A percentile compares a stretch with the other conserved stretches of the same genome.
Evolutionary conservation across 2,888 invertebrate species (phyloP).

Genomic region (Nesidiocoris tenuis): DNA sequence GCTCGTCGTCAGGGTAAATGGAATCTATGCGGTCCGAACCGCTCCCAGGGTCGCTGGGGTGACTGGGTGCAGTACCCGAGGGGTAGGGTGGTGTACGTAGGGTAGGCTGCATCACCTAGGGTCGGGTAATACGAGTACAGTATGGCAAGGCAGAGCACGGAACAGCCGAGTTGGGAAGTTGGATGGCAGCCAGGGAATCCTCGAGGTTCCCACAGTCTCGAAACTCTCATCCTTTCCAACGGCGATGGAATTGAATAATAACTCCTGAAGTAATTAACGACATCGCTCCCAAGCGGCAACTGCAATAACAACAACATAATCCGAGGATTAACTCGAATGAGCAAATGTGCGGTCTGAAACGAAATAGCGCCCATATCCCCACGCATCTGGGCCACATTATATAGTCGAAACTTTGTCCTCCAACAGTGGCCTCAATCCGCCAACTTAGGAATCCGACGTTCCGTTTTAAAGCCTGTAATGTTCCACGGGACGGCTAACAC

Average conservation of each 20-base stretch:
- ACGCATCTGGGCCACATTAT: neutral
- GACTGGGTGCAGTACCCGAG: no score
- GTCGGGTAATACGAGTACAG: neutral
- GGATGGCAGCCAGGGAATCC: constrained; percentile 25
- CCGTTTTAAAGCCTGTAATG: no score
- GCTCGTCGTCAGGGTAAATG: constrained; percentile 9
- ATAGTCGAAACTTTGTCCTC: neutral
- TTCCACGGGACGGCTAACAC: no score
- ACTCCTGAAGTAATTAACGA: constrained; percentile 30
- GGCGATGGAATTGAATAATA: constrained; percentile 26
- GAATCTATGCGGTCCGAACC: constrained; percentile 27
- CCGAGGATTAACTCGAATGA: constrained; percentile 11
- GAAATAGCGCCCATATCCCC: neutral
- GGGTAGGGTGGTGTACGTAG: no score
- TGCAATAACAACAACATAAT: constrained; percentile 29
- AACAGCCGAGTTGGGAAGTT: constrained; percentile 23
- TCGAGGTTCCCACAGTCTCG: neutral
- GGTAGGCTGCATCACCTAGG: no score
- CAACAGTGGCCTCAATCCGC: neutral
- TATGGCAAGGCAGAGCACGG: neutral
- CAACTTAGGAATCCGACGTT: no score
- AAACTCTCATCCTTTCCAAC: neutral
- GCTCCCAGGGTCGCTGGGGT: no score
- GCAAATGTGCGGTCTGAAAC: constrained; percentile 6
- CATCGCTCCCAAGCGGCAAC: constrained; percentile 10